phyloP scores from a whole-genome alignment of 2,113 vertebrate species.

The Aptenodytes forsteri region DNA sequence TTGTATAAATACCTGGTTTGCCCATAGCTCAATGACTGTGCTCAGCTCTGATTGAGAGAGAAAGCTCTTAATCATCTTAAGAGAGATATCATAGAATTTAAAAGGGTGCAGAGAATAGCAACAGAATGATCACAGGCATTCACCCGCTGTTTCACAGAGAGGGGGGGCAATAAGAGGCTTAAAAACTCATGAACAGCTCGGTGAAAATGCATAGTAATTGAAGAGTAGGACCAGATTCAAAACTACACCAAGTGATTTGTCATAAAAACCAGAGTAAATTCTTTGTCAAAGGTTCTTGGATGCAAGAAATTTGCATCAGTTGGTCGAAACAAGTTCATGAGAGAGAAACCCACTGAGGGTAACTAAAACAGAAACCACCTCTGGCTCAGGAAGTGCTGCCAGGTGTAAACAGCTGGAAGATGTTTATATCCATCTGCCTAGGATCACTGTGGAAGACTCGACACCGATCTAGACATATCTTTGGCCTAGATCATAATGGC shows the following conservation, averaged over 20 bases:
- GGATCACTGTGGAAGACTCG: background rate
- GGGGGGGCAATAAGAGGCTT: background rate
- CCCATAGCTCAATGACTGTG: background rate
- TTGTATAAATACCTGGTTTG: background rate
- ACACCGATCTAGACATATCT: background rate
- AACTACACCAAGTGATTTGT: background rate
- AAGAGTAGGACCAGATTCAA: background rate
- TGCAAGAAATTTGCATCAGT: background rate
- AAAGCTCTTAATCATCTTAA: background rate
- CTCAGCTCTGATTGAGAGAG: background rate
- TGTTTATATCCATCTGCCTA: background rate
- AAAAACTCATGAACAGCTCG: background rate
- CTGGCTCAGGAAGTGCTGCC: background rate
- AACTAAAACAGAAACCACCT: background rate
- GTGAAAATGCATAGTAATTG: background rate
- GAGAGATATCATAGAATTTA: rapidly evolving
- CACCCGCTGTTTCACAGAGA: background rate
- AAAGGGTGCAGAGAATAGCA: background rate
- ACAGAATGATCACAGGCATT: background rate
- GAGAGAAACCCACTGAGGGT: background rate
- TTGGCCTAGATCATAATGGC: background rate
- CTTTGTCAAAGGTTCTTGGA: background rate
- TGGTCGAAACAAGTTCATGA: background rate
- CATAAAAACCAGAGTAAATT: background rate
- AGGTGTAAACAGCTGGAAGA: background rate